Conservation (phyloP, 2,113 vertebrate species). For the Phodopus roborovskii region DNA sequence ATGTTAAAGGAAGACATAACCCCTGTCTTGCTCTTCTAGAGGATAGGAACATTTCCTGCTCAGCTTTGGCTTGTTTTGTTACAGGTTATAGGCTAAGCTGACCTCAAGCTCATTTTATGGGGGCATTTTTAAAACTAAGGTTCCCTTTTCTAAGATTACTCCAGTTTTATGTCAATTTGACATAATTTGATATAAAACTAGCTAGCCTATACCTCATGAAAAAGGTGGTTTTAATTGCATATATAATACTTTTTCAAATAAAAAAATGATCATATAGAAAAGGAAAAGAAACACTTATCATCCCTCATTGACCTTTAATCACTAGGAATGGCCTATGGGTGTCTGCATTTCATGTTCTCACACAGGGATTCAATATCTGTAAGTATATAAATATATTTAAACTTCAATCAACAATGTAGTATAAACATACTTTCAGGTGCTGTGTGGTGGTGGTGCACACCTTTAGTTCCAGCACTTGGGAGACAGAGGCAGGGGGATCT, state of each 20-base stretch:
- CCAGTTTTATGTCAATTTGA: not conserved
- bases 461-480: too few relatives aligned
- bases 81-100: too few relatives aligned
- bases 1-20: too few relatives aligned
- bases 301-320: not conserved
- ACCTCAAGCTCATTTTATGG: not conserved
- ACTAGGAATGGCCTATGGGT: not conserved
- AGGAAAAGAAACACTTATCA: not conserved
- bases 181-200: not conserved
- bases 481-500: too few relatives aligned
- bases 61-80: too few relatives aligned
- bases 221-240: not conserved
- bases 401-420: not conserved
- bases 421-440: conserved; percentile 8
- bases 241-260: conserved; percentile 15
- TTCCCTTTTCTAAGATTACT: not conserved
- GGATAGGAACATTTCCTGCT: too few relatives aligned
- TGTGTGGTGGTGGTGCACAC: too few relatives aligned
- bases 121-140: not conserved
- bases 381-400: not conserved
- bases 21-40: too few relatives aligned
- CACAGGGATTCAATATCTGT: not conserved
- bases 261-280: conserved; percentile 40
- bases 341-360: not conserved
- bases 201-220: not conserved